A percentile compares a stretch with the other conserved stretches of the same genome.
phyloP scores from a whole-genome alignment of 92 coral and sea anemone genomes.

The Epizoanthus stellaris region DNA sequence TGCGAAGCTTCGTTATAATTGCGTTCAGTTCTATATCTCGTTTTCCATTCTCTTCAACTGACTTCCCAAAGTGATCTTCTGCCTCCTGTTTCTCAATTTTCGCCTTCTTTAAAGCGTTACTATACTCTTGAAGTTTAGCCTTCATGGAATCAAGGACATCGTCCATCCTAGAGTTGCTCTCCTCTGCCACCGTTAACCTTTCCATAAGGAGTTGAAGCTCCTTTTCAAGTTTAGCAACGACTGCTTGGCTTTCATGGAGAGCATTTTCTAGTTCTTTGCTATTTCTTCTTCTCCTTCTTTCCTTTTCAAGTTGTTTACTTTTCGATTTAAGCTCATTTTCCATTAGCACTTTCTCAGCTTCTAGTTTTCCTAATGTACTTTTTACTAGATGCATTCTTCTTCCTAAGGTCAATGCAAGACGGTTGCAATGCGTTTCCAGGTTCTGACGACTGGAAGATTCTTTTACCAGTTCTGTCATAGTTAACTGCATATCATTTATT shows the following conservation, averaged over 20 bases:
- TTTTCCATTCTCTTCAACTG: background rate
- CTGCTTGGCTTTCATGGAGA: background rate
- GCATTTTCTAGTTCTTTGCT: background rate
- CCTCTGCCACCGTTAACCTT: background rate
- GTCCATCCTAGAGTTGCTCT: background rate
- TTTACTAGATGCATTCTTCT: too few species aligned
- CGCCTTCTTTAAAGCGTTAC: background rate
- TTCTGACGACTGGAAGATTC: too few species aligned
- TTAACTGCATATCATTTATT: too few species aligned
- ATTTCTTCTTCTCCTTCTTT: too few species aligned
- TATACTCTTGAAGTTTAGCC: background rate
- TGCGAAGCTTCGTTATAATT: constrained; percentile 13
- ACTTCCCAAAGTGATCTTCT: background rate
- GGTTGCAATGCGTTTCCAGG: too few species aligned
- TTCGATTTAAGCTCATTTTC: too few species aligned
- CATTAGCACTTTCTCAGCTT: too few species aligned
- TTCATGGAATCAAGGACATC: background rate
- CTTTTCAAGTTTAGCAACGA: background rate
- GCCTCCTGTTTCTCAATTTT: background rate
- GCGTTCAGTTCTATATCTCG: background rate
- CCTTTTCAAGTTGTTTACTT: too few species aligned
- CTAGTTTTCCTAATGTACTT: too few species aligned
- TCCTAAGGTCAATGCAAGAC: too few species aligned
- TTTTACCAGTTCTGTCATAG: too few species aligned
- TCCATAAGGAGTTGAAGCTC: background rate